Evolutionary conservation across 2,888 invertebrate species (phyloP).

Genomic region (Chymomyza fuscimana): DNA sequence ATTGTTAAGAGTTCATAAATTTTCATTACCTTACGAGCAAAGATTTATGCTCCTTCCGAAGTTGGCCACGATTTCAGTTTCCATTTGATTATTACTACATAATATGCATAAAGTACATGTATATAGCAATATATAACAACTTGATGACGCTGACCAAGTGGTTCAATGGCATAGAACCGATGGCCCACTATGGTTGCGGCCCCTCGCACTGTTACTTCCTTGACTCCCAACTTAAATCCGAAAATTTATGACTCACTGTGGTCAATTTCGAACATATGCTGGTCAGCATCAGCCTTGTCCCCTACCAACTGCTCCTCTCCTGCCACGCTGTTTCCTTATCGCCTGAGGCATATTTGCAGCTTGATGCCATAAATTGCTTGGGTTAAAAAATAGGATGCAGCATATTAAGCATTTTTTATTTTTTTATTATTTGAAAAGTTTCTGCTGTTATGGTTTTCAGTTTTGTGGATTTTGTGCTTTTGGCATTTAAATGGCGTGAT

Average conservation of each 20-base stretch:
- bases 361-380: conserved; percentile 45
- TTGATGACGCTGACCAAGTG: not conserved
- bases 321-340: conserved; percentile 31
- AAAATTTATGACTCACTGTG: conserved; percentile 67
- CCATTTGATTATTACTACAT: not conserved
- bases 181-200: conserved; percentile 18
- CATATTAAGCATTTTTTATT: not conserved
- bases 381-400: conserved; percentile 9
- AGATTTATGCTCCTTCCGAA: conserved; percentile 47
- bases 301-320: not conserved
- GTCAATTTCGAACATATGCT: conserved; percentile 68
- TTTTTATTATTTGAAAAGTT: conserved; percentile 11
- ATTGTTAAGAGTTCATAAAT: conserved; percentile 57
- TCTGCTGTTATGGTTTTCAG: not conserved
- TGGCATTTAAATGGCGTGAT: conserved; percentile 1
- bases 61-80: not conserved
- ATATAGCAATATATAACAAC: no score
- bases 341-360: conserved; percentile 35
- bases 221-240: conserved; percentile 61
- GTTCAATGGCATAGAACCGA: conserved; percentile 32
- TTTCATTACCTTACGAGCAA: conserved; percentile 66
- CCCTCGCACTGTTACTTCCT: not conserved
- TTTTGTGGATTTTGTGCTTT: not conserved
- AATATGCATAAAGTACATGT: not conserved
- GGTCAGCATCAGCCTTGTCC: not conserved